A percentile compares a stretch with the other conserved stretches of the same genome.
Evolutionary conservation across 2,888 invertebrate genomes (phyloP).

Genomic region (Calameuta filiformis): DNA sequence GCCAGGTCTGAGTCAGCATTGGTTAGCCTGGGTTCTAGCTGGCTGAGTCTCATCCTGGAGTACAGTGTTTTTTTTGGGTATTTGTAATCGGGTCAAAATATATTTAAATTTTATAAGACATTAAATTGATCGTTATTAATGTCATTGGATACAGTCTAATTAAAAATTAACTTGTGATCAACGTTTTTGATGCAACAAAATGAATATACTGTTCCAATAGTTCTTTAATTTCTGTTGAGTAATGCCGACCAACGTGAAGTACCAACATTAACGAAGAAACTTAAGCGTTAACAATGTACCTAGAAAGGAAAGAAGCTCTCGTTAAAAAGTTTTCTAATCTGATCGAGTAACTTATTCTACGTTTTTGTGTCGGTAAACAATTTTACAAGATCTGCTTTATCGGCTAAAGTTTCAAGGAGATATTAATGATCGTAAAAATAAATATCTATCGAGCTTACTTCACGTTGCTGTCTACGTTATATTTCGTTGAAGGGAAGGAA

Average conservation of each 20-base stretch:
- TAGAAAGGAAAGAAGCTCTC: neutral
- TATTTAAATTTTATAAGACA: neutral
- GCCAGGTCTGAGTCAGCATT: too few species aligned
- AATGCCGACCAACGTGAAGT: neutral
- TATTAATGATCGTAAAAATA: neutral
- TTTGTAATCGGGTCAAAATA: neutral
- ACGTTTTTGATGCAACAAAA: neutral
- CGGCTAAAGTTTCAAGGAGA: neutral
- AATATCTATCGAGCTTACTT: neutral
- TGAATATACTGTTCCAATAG: too few species aligned
- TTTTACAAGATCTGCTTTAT: neutral
- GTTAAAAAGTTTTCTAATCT: neutral
- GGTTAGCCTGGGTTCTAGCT: too few species aligned
- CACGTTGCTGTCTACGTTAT: neutral
- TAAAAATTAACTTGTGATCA: neutral
- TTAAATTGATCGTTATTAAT: neutral
- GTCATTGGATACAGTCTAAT: neutral
- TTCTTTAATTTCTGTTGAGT: neutral
- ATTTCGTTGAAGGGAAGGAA: too few species aligned
- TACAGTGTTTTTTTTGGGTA: too few species aligned
- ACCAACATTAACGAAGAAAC: neutral
- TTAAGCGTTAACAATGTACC: neutral
- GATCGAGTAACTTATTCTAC: neutral
- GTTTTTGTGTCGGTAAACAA: neutral
- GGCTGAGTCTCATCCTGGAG: too few species aligned